Percentiles rank a stretch among this genome's conserved stretches.
Conservation (phyloP, 2,888 invertebrate genomes). For the Calliopum simillimum region DNA sequence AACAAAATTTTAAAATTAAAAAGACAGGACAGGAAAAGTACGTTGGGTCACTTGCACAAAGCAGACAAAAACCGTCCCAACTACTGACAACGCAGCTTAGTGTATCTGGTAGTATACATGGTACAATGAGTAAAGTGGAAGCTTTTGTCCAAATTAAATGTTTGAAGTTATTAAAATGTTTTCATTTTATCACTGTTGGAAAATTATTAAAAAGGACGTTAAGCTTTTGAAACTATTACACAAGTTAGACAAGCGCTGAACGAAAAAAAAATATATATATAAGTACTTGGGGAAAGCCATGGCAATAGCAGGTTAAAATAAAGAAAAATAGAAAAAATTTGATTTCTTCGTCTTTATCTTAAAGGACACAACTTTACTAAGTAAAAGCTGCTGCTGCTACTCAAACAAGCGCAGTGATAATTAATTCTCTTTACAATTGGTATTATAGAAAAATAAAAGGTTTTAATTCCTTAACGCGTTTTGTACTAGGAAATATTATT, state of each 20-base stretch:
- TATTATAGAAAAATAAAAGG: neutral
- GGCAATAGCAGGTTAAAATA: too few relatives aligned
- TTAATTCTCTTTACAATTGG: constrained; percentile 11
- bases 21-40: too few relatives aligned
- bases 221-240: constrained; percentile 36
- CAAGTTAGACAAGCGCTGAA: neutral
- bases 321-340: neutral
- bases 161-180: constrained; percentile 47
- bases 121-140: constrained; percentile 31
- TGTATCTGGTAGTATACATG: neutral
- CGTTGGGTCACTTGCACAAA: too few relatives aligned
- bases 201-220: constrained; percentile 41
- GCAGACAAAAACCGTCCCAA: too few relatives aligned
- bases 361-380: too few relatives aligned
- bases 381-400: neutral
- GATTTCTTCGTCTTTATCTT: too few relatives aligned
- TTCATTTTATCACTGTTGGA: constrained; percentile 38
- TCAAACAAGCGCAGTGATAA: neutral
- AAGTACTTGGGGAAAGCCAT: neutral
- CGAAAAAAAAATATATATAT: neutral
- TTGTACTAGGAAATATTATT: too few relatives aligned
- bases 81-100: neutral
- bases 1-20: too few relatives aligned
- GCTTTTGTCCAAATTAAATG: constrained; percentile 48
- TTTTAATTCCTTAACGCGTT: too few relatives aligned